phyloP scores from a whole-genome alignment of 2,113 vertebrate species.

The Ptyas mucosa region DNA sequence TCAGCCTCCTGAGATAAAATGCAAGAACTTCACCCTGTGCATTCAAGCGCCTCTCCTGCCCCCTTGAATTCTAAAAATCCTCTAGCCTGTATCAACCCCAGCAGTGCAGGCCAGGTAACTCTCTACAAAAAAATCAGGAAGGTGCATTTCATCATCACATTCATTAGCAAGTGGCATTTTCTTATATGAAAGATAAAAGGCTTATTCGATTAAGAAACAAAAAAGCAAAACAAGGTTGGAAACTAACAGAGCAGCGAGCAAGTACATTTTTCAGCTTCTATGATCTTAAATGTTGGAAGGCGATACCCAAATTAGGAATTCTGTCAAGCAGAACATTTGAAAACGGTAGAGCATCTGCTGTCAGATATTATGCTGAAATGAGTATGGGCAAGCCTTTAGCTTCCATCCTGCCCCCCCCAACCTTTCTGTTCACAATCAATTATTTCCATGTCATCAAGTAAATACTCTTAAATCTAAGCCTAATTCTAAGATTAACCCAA shows the following conservation, averaged over 20 bases:
- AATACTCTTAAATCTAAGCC: neutral
- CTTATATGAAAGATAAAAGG: constrained; percentile 35
- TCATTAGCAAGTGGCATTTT: constrained; percentile 48
- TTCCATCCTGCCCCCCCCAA: neutral
- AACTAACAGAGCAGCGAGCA: neutral
- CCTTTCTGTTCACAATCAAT: neutral
- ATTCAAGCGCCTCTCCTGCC: constrained; percentile 39
- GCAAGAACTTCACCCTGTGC: constrained; percentile 32
- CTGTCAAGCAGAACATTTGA: neutral
- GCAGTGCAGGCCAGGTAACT: constrained; percentile 33
- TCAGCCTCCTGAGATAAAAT: constrained; percentile 61
- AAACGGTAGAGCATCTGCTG: neutral
- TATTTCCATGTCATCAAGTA: neutral
- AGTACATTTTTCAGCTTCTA: neutral
- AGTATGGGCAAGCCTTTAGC: neutral
- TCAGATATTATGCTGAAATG: neutral
- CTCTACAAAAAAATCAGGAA: constrained; percentile 39
- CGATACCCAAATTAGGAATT: neutral
- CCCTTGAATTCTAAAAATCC: constrained; percentile 40
- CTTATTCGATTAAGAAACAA: constrained; percentile 24
- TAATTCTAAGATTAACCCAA: neutral
- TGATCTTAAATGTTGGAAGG: neutral
- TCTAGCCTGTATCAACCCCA: neutral
- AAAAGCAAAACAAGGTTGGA: constrained; percentile 36
- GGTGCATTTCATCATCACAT: constrained; percentile 46